Conservation (phyloP, 2,797 vertebrate genomes). For the Clarias platycephalus region DNA sequence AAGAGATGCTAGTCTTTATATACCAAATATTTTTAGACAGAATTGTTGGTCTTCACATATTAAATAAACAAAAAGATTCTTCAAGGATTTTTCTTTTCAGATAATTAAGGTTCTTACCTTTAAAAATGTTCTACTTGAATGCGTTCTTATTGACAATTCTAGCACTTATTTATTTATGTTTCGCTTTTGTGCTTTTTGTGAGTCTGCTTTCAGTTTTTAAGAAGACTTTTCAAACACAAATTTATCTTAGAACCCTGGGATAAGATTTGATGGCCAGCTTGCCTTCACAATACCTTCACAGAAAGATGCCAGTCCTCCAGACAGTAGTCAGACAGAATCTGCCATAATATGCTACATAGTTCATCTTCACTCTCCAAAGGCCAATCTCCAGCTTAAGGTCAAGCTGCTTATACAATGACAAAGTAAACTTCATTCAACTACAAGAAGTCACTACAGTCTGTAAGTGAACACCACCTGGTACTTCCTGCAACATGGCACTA, state of each 20-base stretch:
- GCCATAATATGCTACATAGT: not conserved
- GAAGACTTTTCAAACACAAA: not conserved
- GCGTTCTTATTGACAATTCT: not conserved
- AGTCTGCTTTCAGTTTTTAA: not conserved
- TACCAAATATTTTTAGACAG: not conserved
- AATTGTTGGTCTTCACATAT: not conserved
- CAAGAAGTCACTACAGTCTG: not conserved
- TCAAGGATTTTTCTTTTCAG: not conserved
- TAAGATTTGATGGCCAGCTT: not conserved
- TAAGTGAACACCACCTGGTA: not conserved
- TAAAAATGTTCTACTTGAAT: not conserved
- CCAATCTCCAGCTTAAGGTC: not conserved
- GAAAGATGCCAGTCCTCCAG: not conserved
- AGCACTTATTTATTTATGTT: not conserved
- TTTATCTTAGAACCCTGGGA: not conserved
- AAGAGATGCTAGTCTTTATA: slow-evolving; percentile 19
- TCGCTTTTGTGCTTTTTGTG: not conserved
- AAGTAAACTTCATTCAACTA: not conserved
- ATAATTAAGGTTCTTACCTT: not conserved
- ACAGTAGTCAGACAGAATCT: not conserved
- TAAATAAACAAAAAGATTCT: not conserved
- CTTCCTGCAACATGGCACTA: not conserved
- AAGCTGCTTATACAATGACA: not conserved
- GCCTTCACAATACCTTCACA: not conserved
- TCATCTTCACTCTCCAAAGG: not conserved